These are phyloP conservation scores for Imbricaverruca yamaguchii DNA, from an alignment of 2,888 invertebrate species.

Conservation along the genomic window DNA sequence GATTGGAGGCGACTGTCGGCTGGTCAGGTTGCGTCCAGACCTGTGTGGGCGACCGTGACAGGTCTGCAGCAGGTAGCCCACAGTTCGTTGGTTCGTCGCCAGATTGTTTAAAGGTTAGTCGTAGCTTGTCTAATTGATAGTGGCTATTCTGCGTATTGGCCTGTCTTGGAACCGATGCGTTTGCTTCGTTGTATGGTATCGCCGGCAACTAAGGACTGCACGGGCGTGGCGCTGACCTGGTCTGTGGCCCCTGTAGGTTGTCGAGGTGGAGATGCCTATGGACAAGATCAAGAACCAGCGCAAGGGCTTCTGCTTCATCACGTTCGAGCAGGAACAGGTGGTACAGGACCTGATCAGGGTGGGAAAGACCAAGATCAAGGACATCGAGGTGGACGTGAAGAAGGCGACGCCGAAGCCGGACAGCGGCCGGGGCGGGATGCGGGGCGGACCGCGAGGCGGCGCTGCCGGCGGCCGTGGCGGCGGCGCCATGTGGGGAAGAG, in stretches of 20 bases:
- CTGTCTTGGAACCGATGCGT: too few species aligned
- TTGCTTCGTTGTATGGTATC: too few species aligned
- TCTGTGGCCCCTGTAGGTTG: conserved; percentile 36
- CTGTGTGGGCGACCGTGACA: too few species aligned
- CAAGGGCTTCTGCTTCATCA: conserved; percentile 95
- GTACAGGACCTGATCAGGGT: conserved; percentile 85
- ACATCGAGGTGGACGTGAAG: conserved; percentile 92
- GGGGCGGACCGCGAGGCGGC: conserved; percentile 52
- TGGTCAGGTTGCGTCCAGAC: too few species aligned
- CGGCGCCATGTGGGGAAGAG: conserved; percentile 43
- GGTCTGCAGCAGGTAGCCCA: too few species aligned
- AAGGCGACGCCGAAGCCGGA: conserved; percentile 74
- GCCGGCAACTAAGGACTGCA: conserved; percentile 70
- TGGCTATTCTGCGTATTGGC: too few species aligned
- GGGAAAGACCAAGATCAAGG: conserved; percentile 85
- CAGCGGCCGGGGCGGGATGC: conserved; percentile 47
- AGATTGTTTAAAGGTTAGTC: too few species aligned
- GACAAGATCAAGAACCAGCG: conserved; percentile 95
- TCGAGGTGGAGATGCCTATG: conserved; percentile 93
- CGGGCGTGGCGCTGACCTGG: conserved; percentile 90
- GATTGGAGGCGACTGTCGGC: too few species aligned
- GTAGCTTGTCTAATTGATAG: too few species aligned
- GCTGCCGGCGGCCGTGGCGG: conserved; percentile 38
- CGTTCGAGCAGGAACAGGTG: conserved; percentile 90
- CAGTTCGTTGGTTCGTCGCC: too few species aligned